Base-by-base conservation (phyloP, 2,113 vertebrate genomes). In the Aldabrachelys gigantea region DNA sequence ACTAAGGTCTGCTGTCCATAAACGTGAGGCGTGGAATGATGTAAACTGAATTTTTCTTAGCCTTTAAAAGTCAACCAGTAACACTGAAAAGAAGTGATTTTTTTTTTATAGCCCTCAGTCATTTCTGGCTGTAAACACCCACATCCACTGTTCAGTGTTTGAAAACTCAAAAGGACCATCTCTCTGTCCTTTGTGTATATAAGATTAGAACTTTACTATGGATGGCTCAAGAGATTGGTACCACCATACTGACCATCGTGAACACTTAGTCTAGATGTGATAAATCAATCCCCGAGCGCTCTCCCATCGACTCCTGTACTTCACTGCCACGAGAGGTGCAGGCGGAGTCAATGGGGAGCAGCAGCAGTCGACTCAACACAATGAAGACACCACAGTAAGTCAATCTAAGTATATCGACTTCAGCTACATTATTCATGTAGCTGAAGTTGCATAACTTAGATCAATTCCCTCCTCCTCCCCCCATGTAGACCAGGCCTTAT, bases 41-140 rank as follows among this genome's bases (percentile, higher is more conserved):
- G 65, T 72, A 38, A 38, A 72, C n/a, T 21, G 65, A 38, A 19
- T 22, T 38, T 72, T 72, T 72, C 65, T 21, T 72, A 16, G 41
- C 38, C 13, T 78, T 25, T 4, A 3, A 78, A 47, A 78, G 6
- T 3, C 38, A 50, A 1, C n/a, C 56, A 31, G 11, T 62, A 93
- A 29, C 1, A 0, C 10, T 85, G 19, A 53, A 65, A 78, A 17
- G 4, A 6, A 78, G 0, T 50, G 4, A 0, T 56, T 79, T 81
- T 31, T 1, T 1, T 17, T 31, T 1, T 8, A 1, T 0, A 2
- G 2, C 69, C n/a, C 19, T 13, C 22, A 35, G 24, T 53, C 56
- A 13, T 3, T 89, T 92, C 19, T n/a, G 29, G 11, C 27, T 56
- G 49, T 1, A 5, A 11, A 22, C 0, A 12, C 35, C 35, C 35